Percentiles rank a stretch among this genome's conserved stretches.
phyloP scores from a whole-genome alignment of 2,113 vertebrate species.

The Dromaius novaehollandiae region DNA sequence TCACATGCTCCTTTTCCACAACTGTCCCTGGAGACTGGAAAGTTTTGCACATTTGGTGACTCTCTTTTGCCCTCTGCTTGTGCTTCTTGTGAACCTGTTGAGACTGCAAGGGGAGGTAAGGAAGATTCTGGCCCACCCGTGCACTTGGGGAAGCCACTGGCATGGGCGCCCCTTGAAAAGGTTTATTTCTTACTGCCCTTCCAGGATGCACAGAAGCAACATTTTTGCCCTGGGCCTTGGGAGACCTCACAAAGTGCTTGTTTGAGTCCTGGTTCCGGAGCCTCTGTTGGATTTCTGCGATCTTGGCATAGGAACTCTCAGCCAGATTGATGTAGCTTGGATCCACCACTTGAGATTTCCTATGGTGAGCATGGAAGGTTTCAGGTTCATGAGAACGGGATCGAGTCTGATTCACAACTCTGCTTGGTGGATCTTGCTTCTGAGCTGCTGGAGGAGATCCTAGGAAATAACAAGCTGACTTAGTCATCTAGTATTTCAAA shows the following conservation, averaged over 20 bases:
- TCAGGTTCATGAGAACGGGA: conserved; percentile 96
- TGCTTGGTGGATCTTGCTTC: conserved; percentile 85
- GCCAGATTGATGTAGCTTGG: conserved; percentile 74
- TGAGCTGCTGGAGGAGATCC: conserved; percentile 80
- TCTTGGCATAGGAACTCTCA: conserved; percentile 75
- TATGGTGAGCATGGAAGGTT: conserved; percentile 85
- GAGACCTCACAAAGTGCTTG: conserved; percentile 89
- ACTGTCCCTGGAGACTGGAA: conserved; percentile 80
- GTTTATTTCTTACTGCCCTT: conserved; percentile 86
- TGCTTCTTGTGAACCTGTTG: conserved; percentile 90
- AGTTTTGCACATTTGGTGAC: conserved; percentile 82
- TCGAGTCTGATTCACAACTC: conserved; percentile 86
- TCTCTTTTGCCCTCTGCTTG: conserved; percentile 92
- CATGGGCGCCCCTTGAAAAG: conserved; percentile 62
- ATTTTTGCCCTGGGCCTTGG: conserved; percentile 86
- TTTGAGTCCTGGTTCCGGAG: conserved; percentile 84
- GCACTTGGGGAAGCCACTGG: conserved; percentile 73
- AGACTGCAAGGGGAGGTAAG: conserved; percentile 83
- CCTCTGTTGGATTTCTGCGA: conserved; percentile 78
- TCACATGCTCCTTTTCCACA: conserved; percentile 88
- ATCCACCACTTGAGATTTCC: conserved; percentile 84
- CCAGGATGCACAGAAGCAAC: conserved; percentile 76
- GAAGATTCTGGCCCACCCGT: conserved; percentile 79
- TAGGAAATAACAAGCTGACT: conserved; percentile 68
- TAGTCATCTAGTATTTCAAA: conserved; percentile 56